Conservation (phyloP, 2,888 invertebrate species). For the Pseudococcus viburni region DNA sequence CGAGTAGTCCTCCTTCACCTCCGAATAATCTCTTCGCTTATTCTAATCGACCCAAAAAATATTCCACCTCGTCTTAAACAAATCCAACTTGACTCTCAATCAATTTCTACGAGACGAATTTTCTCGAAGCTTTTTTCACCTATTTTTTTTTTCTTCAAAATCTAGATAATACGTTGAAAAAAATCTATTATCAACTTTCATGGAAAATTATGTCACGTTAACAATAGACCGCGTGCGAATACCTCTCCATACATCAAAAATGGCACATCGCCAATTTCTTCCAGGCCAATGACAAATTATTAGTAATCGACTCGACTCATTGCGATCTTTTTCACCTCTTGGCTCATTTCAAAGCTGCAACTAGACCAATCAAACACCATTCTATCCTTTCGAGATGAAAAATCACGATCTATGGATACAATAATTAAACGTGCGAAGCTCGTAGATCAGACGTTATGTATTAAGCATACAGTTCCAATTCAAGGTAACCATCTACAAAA, state of each 20-base stretch:
- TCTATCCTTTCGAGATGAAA: background rate
- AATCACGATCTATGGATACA: background rate
- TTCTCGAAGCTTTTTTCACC: background rate
- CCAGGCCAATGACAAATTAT: background rate
- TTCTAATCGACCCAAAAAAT: slow-evolving; percentile 21
- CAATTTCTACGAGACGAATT: background rate
- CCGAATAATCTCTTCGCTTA: slow-evolving; percentile 12
- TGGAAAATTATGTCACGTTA: background rate
- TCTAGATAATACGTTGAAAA: background rate
- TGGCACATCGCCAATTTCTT: slow-evolving; percentile 17
- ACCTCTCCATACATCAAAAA: background rate
- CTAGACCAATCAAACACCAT: background rate
- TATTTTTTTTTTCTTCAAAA: background rate
- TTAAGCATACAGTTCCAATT: background rate
- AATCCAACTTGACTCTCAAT: background rate
- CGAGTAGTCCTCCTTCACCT: slow-evolving; percentile 33
- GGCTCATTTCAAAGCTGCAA: background rate
- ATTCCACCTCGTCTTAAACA: background rate
- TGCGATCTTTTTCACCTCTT: background rate
- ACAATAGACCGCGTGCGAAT: background rate
- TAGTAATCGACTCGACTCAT: background rate
- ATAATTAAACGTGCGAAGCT: slow-evolving; percentile 40
- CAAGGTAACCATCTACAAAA: slow-evolving; percentile 43
- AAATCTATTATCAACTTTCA: background rate
- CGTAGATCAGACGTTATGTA: slow-evolving; percentile 26